These are phyloP conservation scores for Sebastes schlegelii DNA, from an alignment of 2,113 vertebrate genomes.

Conservation along the genomic window DNA sequence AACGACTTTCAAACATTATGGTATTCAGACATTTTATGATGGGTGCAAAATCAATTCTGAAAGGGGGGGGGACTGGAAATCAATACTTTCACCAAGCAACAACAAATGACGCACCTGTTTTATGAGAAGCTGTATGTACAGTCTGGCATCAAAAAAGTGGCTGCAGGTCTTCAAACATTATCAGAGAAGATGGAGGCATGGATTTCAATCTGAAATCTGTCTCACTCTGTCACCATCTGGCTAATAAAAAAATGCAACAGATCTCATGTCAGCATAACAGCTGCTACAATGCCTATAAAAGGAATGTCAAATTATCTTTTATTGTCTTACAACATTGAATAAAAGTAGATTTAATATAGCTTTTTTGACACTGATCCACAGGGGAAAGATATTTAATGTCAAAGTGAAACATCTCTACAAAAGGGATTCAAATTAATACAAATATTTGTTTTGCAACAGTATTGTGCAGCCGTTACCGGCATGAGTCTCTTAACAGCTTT, in stretches of 20 bases:
- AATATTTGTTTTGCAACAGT: background rate
- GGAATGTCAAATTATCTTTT: background rate
- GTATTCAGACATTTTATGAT: constrained; percentile 2
- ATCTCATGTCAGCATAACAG: background rate
- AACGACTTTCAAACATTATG: background rate
- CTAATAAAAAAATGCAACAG: background rate
- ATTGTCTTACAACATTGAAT: background rate
- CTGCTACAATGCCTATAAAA: background rate
- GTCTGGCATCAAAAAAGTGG: no score
- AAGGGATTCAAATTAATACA: background rate
- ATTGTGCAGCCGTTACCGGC: background rate
- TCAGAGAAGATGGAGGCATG: background rate
- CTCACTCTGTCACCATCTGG: background rate
- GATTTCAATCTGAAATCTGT: background rate
- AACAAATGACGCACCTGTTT: background rate
- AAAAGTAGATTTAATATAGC: background rate
- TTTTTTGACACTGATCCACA: background rate
- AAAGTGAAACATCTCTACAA: background rate
- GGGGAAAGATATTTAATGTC: background rate
- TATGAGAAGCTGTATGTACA: background rate
- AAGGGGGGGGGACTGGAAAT: constrained; percentile 16
- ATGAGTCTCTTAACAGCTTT: background rate
- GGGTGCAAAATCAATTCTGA: constrained; percentile 20
- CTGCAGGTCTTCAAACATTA: background rate
- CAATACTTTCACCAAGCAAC: constrained; percentile 43